Evolutionary conservation across 1,140 invertebrate genomes (phyloP), one percentile per base, ranked within the genome.

Genomic region (Tribolium castaneum): DNA sequence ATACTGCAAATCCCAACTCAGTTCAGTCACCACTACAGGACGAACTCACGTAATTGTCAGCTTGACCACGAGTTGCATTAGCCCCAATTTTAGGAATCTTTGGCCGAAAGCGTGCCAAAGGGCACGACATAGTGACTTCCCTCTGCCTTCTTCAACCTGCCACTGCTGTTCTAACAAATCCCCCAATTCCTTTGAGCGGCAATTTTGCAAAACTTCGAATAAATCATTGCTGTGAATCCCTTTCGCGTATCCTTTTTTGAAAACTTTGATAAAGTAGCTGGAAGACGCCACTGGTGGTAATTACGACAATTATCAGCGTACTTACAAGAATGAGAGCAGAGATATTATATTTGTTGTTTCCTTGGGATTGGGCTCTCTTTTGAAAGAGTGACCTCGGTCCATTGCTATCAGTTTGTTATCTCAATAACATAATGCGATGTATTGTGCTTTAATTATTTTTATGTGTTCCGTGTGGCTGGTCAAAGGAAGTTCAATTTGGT

Each of bases 1-100:
- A 93, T 88, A 86, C 94, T 95, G 86, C 16, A 90, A 88, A 22
- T 6, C 14, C n/a, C 49, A 77, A 50, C 4, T 62, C 52, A 30
- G 5, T 0, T 2, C 25, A 30, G 5, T 30, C 5, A 2, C 25
- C 25, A 4, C 25, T 0, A 2, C 25, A 6, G 19, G 54, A 66
- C 16, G 12, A 39, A 70, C 66, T 71, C 49, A 72, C 70, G 50
- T 72, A 22, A 14, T 45, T 12, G 14, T 50, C 9, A 51, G n/a
- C n/a, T 16, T 72, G n/a, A 72, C 9, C 3, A 50, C 22, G 2
- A 72, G 12, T 70, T 70, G 22, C 25, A 70, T 35, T 7, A 70
- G 9, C 9, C 90, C 91, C 49, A 89, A 87, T 0, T 89, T 78
- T 35, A 90, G 75, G 30, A 90, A 85, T 19, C 86, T 82, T 6